Conservation (phyloP, 2,888 invertebrate species). For the Melanchra persicariae region DNA sequence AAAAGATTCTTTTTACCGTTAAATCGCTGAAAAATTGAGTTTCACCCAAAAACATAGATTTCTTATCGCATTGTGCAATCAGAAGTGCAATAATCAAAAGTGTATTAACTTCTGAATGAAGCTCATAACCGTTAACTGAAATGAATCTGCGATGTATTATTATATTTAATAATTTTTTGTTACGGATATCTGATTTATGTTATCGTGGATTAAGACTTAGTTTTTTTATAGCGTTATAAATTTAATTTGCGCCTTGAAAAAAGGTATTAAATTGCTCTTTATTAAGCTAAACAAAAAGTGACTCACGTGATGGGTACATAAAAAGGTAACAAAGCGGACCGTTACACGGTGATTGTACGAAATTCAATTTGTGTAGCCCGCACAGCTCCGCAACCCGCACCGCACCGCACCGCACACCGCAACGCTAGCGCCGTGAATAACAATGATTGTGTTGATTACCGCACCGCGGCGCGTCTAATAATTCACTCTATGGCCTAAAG, state of each 20-base stretch:
- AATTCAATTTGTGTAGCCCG: conserved; percentile 83
- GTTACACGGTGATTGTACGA: conserved; percentile 79
- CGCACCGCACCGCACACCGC: conserved; percentile 52
- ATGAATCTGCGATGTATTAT: conserved; percentile 41
- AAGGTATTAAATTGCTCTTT: conserved; percentile 56
- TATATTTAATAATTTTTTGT: conserved; percentile 48
- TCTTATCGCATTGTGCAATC: conserved; percentile 46
- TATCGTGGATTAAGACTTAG: conserved; percentile 54
- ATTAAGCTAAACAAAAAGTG: conserved; percentile 67
- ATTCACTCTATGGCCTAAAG: conserved; percentile 89
- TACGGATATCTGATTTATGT: conserved; percentile 49
- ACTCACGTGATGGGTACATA: conserved; percentile 61
- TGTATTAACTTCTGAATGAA: conserved; percentile 47
- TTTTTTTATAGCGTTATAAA: conserved; percentile 53
- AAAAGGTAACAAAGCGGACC: conserved; percentile 77
- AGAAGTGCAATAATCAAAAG: conserved; percentile 40
- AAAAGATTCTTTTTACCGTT: conserved; percentile 25
- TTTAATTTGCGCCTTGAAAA: conserved; percentile 55
- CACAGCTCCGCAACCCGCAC: conserved; percentile 16
- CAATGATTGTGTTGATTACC: conserved; percentile 89
- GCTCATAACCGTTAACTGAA: conserved; percentile 50
- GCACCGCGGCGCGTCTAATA: conserved; percentile 86
- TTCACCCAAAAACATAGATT: conserved; percentile 40
- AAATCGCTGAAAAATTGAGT: conserved; percentile 34
- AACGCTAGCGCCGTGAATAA: conserved; percentile 83